Percentiles rank a stretch among this genome's conserved stretches.
These are phyloP conservation scores for Diarsia dahlii DNA, from an alignment of 2,888 invertebrate genomes.

Conservation along the genomic window DNA sequence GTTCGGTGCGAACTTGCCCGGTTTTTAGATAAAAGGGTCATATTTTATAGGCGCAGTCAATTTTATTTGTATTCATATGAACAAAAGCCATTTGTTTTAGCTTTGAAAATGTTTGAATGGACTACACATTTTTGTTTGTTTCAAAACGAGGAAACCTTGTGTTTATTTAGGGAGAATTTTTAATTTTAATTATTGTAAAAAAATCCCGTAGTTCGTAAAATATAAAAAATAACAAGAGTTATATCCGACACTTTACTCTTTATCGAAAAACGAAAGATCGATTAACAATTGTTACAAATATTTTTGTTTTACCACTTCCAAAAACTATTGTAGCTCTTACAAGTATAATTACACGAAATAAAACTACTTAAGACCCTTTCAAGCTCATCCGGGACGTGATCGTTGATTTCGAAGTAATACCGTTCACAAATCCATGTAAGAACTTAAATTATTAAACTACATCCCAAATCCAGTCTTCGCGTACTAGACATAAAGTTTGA, in stretches of 20 bases:
- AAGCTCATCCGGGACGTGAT: conserved; percentile 16
- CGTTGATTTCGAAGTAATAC: conserved; percentile 47
- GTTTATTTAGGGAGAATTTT: background rate
- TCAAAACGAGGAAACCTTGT: background rate
- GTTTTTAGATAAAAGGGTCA: conserved; percentile 36
- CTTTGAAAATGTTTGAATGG: conserved; percentile 23
- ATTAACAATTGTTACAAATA: background rate
- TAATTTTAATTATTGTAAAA: background rate
- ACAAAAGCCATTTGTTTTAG: conserved; percentile 29
- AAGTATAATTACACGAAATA: conserved; percentile 23
- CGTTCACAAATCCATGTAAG: conserved; percentile 43
- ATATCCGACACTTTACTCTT: background rate
- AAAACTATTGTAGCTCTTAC: background rate
- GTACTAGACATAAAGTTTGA: conserved; percentile 39
- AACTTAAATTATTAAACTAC: conserved; percentile 28
- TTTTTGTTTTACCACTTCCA: background rate
- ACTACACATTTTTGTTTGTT: conserved; percentile 20
- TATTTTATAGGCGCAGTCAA: conserved; percentile 39
- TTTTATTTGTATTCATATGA: conserved; percentile 27
- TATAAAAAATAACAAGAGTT: background rate
- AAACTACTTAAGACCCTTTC: conserved; percentile 25
- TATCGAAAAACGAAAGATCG: background rate
- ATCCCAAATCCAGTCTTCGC: conserved; percentile 17
- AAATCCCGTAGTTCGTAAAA: accelerated
- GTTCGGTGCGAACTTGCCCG: background rate